Percentiles rank a stretch among this genome's conserved stretches.
Evolutionary conservation across 2,797 vertebrate genomes (phyloP).

Genomic region (Phataginus tricuspis): DNA sequence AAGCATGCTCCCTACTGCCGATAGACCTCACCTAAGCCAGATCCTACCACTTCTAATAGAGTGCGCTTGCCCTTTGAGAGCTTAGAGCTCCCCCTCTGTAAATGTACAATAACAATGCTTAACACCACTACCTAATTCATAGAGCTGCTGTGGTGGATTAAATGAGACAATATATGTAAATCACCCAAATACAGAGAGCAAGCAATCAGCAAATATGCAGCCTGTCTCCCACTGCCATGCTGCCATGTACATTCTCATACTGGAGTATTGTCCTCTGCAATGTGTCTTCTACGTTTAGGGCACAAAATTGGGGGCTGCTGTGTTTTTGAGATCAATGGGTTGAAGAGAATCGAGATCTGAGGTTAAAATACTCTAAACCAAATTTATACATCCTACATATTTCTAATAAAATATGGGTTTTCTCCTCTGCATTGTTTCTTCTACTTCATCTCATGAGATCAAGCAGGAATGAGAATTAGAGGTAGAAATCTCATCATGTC

Average conservation of each 20-base stretch:
- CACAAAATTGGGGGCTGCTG: neutral
- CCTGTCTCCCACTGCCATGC: neutral
- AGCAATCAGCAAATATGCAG: neutral
- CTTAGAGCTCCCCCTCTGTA: neutral
- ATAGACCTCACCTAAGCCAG: neutral
- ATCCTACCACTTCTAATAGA: neutral
- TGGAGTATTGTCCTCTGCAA: neutral
- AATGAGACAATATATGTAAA: neutral
- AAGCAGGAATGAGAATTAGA: neutral
- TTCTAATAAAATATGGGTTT: neutral
- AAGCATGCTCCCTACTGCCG: neutral
- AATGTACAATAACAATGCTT: neutral
- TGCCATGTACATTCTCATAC: neutral
- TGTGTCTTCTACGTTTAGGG: neutral
- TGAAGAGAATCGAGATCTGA: neutral
- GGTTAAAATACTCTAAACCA: neutral
- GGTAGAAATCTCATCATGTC: neutral
- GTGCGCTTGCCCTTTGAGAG: neutral
- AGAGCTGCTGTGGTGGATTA: neutral
- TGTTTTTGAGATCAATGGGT: neutral
- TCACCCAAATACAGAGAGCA: neutral
- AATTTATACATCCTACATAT: neutral
- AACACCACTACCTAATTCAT: neutral
- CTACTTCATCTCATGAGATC: neutral
- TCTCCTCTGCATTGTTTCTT: neutral